Evolutionary conservation across 2,888 invertebrate genomes (phyloP).

Genomic region (Gerris lacustris): DNA sequence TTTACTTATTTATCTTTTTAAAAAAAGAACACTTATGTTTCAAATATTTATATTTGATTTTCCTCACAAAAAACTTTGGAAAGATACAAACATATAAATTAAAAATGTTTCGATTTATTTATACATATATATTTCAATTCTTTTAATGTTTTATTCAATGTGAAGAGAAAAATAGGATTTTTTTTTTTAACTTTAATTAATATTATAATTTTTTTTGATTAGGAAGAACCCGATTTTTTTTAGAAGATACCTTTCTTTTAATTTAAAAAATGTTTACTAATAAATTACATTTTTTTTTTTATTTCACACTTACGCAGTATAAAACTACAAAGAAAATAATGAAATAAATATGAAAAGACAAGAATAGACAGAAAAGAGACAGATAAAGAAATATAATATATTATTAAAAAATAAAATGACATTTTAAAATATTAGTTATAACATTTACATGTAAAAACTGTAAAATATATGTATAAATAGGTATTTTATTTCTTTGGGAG

Average conservation of each 20-base stretch:
- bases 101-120: too few species aligned
- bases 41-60: background rate
- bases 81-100: background rate
- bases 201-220: background rate
- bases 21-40: conserved; percentile 1
- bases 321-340: background rate
- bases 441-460: background rate
- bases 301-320: background rate
- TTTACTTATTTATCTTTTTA: background rate
- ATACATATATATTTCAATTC: too few species aligned
- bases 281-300: background rate
- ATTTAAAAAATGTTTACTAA: background rate
- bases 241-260: conserved; percentile 6
- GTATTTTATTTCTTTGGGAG: background rate
- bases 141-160: too few species aligned
- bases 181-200: too few species aligned
- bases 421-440: background rate
- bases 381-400: background rate
- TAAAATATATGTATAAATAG: background rate
- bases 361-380: background rate
- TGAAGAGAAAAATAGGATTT: too few species aligned
- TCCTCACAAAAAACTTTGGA: background rate
- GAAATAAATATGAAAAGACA: background rate
- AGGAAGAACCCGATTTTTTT: background rate
- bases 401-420: background rate